These are phyloP conservation scores for Spheniscus humboldti DNA, from an alignment of 2,797 vertebrate species.

Conservation along the genomic window DNA sequence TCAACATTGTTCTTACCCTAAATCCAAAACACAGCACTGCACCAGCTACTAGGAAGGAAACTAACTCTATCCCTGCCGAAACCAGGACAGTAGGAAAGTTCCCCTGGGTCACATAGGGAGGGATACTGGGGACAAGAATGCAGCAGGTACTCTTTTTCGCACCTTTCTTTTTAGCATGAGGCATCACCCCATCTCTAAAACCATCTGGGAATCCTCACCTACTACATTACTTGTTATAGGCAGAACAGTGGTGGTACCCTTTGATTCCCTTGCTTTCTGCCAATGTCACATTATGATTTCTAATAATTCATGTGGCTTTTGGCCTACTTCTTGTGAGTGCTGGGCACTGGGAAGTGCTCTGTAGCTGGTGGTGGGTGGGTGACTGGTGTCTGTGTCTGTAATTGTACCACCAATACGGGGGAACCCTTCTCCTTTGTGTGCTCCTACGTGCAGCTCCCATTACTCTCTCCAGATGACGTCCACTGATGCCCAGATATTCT, in stretches of 20 bases:
- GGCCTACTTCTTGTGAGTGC: neutral
- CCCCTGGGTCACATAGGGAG: neutral
- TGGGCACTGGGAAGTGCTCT: neutral
- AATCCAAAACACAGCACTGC: too few species aligned
- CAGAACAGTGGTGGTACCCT: neutral
- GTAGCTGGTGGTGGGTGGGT: neutral
- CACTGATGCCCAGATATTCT: neutral
- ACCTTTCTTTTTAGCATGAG: neutral
- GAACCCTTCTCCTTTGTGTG: neutral
- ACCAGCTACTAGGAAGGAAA: too few species aligned
- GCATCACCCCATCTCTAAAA: neutral
- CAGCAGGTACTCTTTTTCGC: neutral
- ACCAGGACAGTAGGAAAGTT: neutral
- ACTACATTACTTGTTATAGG: neutral
- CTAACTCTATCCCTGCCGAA: too few species aligned
- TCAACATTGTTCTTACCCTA: too few species aligned
- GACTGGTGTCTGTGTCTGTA: neutral
- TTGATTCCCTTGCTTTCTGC: neutral
- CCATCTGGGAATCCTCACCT: neutral
- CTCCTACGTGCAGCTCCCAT: neutral
- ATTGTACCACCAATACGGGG: neutral
- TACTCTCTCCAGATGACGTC: neutral
- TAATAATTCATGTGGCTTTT: neutral
- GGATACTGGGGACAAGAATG: neutral
- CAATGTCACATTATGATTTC: neutral